phyloP scores from a whole-genome alignment of 2,797 vertebrate species.

The Schizopygopsis malacanthus region DNA sequence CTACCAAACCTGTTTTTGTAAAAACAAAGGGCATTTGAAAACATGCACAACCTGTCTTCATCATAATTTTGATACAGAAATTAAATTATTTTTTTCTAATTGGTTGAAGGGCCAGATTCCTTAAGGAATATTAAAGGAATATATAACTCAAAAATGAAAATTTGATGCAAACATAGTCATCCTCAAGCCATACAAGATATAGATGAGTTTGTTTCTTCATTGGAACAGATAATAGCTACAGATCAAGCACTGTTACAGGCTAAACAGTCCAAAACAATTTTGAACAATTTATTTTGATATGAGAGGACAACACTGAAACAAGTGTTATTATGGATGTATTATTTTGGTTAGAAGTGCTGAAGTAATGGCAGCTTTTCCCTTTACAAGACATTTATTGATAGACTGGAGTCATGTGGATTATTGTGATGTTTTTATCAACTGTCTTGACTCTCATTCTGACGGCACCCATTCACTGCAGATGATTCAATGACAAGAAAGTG shows the following conservation, averaged over 20 bases:
- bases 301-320: not conserved
- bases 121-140: not conserved
- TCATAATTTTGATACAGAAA: not conserved
- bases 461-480: not conserved
- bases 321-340: not conserved
- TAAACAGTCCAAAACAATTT: not conserved
- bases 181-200: not conserved
- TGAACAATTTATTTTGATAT: not conserved
- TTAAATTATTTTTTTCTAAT: not conserved
- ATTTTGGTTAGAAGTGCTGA: not conserved
- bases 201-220: not conserved
- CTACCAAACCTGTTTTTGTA: not conserved
- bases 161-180: not conserved
- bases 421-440: not conserved
- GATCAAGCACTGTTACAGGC: not conserved
- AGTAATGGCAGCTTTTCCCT: not conserved
- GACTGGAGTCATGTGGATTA: not conserved
- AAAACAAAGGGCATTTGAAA: not conserved
- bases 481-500: not conserved
- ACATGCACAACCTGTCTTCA: not conserved
- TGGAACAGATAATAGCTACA: not conserved
- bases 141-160: not conserved
- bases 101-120: not conserved
- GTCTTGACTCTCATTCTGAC: not conserved
- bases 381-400: not conserved